Conservation (phyloP, 2,888 invertebrate genomes). For the Phanerotoma sp. region DNA sequence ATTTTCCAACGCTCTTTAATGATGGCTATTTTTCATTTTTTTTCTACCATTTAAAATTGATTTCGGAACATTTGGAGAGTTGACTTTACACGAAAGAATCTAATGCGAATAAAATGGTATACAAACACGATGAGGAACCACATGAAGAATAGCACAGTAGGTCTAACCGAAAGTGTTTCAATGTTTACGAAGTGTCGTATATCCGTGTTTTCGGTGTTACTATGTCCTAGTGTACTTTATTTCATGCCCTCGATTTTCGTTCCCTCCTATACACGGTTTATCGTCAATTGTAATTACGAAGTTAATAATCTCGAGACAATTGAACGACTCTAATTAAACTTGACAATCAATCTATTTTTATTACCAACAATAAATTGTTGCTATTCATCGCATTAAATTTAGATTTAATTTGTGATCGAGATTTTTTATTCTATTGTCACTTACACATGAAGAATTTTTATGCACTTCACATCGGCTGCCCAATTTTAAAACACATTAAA, state of each 20-base stretch:
- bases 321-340: background rate
- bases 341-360: background rate
- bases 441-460: too few species aligned
- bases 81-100: constrained; percentile 23
- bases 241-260: constrained; percentile 7
- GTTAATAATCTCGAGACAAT: background rate
- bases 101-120: constrained; percentile 47
- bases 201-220: constrained; percentile 1
- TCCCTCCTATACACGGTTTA: background rate
- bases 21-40: too few species aligned
- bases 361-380: too few species aligned
- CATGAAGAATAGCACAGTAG: constrained; percentile 18
- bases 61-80: constrained; percentile 2
- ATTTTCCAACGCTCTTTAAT: too few species aligned
- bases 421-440: too few species aligned
- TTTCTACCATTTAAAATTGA: too few species aligned
- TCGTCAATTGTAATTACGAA: background rate
- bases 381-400: too few species aligned
- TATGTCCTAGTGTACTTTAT: constrained; percentile 3
- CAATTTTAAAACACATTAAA: too few species aligned
- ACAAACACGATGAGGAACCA: constrained; percentile 31
- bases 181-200: constrained; percentile 36
- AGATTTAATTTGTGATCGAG: too few species aligned
- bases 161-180: constrained; percentile 45
- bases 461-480: too few species aligned